These are phyloP conservation scores for Nephrotoma appendiculata DNA, from an alignment of 2,888 invertebrate genomes.

Conservation along the genomic window DNA sequence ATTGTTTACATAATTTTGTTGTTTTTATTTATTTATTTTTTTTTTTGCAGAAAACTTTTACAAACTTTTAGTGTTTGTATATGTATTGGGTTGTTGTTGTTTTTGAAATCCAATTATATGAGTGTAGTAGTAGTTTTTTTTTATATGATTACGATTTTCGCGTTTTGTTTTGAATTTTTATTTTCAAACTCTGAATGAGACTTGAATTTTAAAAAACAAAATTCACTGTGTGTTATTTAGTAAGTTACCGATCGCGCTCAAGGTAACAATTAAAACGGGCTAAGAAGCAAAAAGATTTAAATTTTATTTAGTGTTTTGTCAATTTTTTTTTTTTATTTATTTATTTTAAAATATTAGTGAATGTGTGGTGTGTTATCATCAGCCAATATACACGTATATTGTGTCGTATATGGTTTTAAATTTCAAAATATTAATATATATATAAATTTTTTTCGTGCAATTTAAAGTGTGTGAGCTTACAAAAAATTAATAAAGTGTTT, in stretches of 20 bases:
- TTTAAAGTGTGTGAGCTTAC: not conserved
- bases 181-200: not conserved
- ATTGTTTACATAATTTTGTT: not conserved
- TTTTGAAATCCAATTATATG: not conserved
- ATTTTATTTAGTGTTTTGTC: not conserved
- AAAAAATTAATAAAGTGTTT: not conserved
- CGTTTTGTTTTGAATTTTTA: not conserved
- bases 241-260: conserved; percentile 5
- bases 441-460: not conserved
- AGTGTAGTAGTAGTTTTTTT: not conserved
- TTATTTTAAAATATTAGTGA: not conserved
- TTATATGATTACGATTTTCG: not conserved
- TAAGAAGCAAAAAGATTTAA: not conserved
- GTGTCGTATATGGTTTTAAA: not conserved
- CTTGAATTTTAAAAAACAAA: not conserved
- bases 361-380: not conserved
- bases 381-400: not conserved
- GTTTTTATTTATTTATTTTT: not conserved
- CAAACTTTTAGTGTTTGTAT: not conserved
- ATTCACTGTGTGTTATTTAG: not conserved
- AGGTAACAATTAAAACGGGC: conserved; percentile 2
- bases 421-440: not conserved
- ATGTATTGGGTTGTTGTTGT: not conserved
- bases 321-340: not conserved
- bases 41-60: not conserved